phyloP scores from a whole-genome alignment of 2,888 invertebrate species.

The Stenichneumon culpator region DNA sequence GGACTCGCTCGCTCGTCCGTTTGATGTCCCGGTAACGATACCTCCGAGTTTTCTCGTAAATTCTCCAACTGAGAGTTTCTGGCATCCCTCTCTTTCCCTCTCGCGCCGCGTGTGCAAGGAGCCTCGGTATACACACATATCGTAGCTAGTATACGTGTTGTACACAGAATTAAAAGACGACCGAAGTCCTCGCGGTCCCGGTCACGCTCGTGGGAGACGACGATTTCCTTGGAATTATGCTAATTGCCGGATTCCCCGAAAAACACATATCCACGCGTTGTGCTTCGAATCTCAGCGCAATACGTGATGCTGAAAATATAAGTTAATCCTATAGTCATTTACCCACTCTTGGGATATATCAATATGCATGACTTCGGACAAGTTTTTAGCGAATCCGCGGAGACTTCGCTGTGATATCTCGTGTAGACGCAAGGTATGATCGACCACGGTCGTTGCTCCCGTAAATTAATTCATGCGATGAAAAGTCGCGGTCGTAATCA shows the following conservation, averaged over 20 bases:
- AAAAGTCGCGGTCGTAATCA: no score
- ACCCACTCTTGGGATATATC: constrained; percentile 22
- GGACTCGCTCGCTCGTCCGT: constrained; percentile 66
- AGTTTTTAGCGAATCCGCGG: constrained; percentile 5
- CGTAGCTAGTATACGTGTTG: constrained; percentile 36
- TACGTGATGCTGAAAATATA: constrained; percentile 22
- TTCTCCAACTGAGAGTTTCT: constrained; percentile 66
- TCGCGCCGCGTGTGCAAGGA: constrained; percentile 58
- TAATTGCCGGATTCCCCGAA: constrained; percentile 80
- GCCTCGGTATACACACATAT: constrained; percentile 44
- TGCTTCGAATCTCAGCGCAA: constrained; percentile 42
- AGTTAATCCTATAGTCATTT: not conserved
- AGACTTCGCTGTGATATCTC: not conserved
- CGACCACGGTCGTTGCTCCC: not conserved
- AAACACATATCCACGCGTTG: constrained; percentile 62
- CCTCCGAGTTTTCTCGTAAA: constrained; percentile 78
- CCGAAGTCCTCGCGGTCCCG: constrained; percentile 66
- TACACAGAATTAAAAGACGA: constrained; percentile 61
- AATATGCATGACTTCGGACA: constrained; percentile 24
- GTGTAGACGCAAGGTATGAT: not conserved
- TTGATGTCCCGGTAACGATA: constrained; percentile 77
- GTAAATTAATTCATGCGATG: no score
- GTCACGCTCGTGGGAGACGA: constrained; percentile 78
- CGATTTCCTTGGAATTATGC: constrained; percentile 83
- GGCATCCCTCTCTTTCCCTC: constrained; percentile 34